phyloP scores from a whole-genome alignment of 2,888 invertebrate species.

The Junonia oenone region DNA sequence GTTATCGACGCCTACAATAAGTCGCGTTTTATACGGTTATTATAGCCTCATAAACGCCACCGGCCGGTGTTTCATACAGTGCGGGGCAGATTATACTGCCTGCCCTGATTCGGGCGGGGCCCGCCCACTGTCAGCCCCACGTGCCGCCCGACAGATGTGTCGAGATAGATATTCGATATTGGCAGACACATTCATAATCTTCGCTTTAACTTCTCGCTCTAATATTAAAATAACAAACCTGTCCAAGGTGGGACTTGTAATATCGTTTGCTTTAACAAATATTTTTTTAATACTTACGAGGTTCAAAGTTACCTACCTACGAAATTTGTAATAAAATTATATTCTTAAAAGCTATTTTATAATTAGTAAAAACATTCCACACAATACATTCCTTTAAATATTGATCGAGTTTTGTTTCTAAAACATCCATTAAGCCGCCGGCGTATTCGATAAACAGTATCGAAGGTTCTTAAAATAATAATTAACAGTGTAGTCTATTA shows the following conservation, averaged over 20 bases:
- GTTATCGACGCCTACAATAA: constrained; percentile 78
- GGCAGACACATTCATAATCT: constrained; percentile 78
- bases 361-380: not conserved
- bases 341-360: not conserved
- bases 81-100: constrained; percentile 73
- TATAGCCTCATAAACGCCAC: constrained; percentile 78
- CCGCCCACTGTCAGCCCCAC: constrained; percentile 70
- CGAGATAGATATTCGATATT: constrained; percentile 75
- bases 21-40: constrained; percentile 80
- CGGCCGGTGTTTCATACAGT: constrained; percentile 78
- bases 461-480: not conserved
- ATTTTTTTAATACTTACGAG: not conserved
- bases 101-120: constrained; percentile 47
- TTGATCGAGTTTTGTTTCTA: not conserved
- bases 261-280: not conserved
- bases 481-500: not conserved
- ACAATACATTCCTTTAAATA: constrained; percentile 23
- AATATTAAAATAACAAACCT: constrained; percentile 68
- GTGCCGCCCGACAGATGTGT: constrained; percentile 75
- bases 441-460: not conserved
- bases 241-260: constrained; percentile 48
- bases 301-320: no score
- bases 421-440: not conserved
- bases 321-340: constrained; percentile 14
- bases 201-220: constrained; percentile 66